Evolutionary conservation across 2,113 vertebrate genomes (phyloP), one percentile per base, ranked within the genome.

Genomic region (Ailurus styani): DNA sequence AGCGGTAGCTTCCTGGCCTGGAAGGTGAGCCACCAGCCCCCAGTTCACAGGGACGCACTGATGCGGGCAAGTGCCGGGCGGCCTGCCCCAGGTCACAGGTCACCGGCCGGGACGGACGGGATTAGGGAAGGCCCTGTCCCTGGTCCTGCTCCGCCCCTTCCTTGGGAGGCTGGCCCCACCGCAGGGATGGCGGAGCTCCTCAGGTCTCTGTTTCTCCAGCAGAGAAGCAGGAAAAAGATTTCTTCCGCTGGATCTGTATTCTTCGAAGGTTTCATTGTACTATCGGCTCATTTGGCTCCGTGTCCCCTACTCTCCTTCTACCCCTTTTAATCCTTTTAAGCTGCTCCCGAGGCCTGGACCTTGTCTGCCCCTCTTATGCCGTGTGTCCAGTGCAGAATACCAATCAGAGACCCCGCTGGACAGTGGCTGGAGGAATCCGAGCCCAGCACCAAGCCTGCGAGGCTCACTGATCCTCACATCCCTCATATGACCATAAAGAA

Each of bases 381-480:
- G 45, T 54, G 37, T 55, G 37, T 50, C 40, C 31, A 11, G 52
- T 20, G 52, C 75, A 27, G 12, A 60, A 42, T 50, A 37, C 62
- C 3, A 13, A 62, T 50, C 70, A 17, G 84, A 57, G 84, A 20
- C 83, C 37, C 5, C n/a, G 1, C 4, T 1, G 23, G 40, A 21
- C 1, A 3, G 0, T 2, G 60, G 21, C 8, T 4, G 7, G 10
- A 14, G 57, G 37, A 27, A 47, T 29, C 40, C 29, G 12, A 34
- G 73, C 23, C 37, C 3, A 54, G 73, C 6, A 27, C 55, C 73
- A 47, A 5, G 31, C 3, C 47, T 47, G 4, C 7, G 0, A 17
- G 1, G 10, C 42, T 45, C 45, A 0, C 54, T 15, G 13, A 0
- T 31, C 10, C n/a, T 31, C 25, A 17, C 1, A 0, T 5, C 50